Evolutionary conservation across 2,888 invertebrate species (phyloP), one percentile per base, ranked within the genome.

Genomic region (Pachycephus smyrnensis): DNA sequence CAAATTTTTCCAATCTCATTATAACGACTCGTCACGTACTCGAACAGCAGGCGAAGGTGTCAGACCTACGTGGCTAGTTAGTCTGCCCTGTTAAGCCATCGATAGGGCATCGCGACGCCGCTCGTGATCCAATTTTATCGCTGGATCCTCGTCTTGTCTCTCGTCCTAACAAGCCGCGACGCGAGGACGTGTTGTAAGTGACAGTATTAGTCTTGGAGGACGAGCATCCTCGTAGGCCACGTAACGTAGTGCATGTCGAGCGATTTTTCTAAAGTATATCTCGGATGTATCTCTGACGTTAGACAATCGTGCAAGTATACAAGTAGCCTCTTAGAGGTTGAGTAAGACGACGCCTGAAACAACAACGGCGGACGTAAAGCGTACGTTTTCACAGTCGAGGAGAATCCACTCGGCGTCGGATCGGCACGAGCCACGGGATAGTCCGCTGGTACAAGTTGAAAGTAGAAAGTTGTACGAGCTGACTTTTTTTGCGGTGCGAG

Each of bases 401-500:
- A 55, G 40, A 71, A 71, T 32, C 71, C 71, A 32, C 71, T 32
- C 71, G 71, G 71, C 71, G 31, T 71, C 71, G 32, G 12, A 71
- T 71, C 71, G 71, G 71, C 71, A 32, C 71, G 71, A 71, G 40
- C 40, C 40, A 31, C 71, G 12, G 71, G 0, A 71, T 12, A 12
- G 40, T 1, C 40, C 15, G 40, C 15, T 55, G 15, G 40, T 55
- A 55, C 40, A 55, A 55, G 23, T 55, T 55, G 23, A 55, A 55
- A 55, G 40, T 55, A 23, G 40, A 55, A 55, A 55, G 40, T 55
- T 55, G 40, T 55, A 23, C 40, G 9, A 55, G 6, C 40, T 6
- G 9, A 23, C 85, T 85, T 83, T 83, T 86, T 84, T 81, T 82
- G 81, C 82, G 83, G 85, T 85, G 84, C 84, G 84, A 83, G 86